Base-by-base conservation (phyloP, 2,797 vertebrate species). In the Carduelis carduelis region DNA sequence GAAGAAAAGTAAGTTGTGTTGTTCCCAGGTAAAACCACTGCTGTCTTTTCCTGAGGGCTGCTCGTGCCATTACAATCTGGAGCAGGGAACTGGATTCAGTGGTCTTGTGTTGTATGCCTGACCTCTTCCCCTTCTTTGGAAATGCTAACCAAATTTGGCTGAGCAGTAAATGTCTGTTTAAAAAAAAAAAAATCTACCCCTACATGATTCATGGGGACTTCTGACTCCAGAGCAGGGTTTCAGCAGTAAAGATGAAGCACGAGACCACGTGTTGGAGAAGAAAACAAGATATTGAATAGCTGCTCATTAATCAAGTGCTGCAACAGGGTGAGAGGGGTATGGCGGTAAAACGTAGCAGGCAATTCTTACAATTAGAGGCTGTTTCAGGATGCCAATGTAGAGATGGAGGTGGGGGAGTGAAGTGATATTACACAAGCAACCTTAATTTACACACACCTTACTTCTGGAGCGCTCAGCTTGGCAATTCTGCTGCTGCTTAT, bases 201-300 rank as follows among this genome's bases (percentile, higher is more conserved):
- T 79, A 30, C 8, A 6, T 32, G 43, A 80, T 83, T 70, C 41
- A 37, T 34, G 53, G 60, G 78, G 81, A 66, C 43, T 87, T 90
- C 63, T 96, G 64, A 76, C 64, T 96, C 77, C 35, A 47, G 76
- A 83, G 61, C 59, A 57, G 56, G 30, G 14, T 74, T 60, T 85
- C 34, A 84, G 53, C 57, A 66, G 32, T 59, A 78, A 87, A 88
- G 76, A 87, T 76, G 66, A 84, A 79, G 85, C 74, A 79, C 1
- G 4, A 93, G 91, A 46, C 70, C 63, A 14, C 3, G 35, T 78
- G 27, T 37, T 66, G 47, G 53, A 70, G 91, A 82, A 79, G 66
- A 92, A 96, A 96, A 88, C 55, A 94, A 94, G 85, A 72, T 90
- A 80, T 26, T 86, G 76, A 94, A 89, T 90, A 82, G 79, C 61